phyloP scores from a whole-genome alignment of 1,140 invertebrate species.

The Apis cerana region DNA sequence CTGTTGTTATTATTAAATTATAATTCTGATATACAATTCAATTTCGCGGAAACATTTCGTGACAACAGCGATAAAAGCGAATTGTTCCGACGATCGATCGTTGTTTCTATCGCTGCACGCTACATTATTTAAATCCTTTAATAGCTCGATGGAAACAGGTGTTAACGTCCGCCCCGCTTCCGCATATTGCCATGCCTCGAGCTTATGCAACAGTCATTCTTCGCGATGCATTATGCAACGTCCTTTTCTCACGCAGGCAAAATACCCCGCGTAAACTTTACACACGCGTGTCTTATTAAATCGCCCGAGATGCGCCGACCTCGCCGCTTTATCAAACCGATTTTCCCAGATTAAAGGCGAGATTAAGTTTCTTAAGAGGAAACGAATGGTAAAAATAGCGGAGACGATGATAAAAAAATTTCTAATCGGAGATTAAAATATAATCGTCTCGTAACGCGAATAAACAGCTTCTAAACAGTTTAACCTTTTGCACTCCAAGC shows the following conservation, averaged over 20 bases:
- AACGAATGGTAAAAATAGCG: neutral
- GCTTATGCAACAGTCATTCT: conserved; percentile 37
- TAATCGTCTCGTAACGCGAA: no score
- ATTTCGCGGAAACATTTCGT: neutral
- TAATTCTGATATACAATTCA: no score
- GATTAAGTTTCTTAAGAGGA: neutral
- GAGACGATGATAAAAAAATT: no score
- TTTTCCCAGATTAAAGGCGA: neutral
- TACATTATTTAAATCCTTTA: conserved; percentile 4
- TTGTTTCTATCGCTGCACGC: no score
- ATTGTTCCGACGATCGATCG: neutral
- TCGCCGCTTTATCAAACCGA: neutral
- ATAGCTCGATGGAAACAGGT: neutral
- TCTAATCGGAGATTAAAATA: no score
- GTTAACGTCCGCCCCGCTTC: conserved; percentile 26
- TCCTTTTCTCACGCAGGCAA: conserved; percentile 47
- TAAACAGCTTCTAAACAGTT: no score
- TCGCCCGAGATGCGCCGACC: neutral
- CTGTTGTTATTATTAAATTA: no score
- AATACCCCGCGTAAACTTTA: conserved; percentile 46
- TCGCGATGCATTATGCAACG: conserved; percentile 45
- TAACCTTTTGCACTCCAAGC: no score
- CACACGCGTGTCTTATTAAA: neutral
- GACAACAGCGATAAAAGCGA: neutral
- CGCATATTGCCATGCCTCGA: conserved; percentile 5